Base-by-base conservation (phyloP, 92 coral and sea anemone genomes). In the Zoanthus gigantus region DNA sequence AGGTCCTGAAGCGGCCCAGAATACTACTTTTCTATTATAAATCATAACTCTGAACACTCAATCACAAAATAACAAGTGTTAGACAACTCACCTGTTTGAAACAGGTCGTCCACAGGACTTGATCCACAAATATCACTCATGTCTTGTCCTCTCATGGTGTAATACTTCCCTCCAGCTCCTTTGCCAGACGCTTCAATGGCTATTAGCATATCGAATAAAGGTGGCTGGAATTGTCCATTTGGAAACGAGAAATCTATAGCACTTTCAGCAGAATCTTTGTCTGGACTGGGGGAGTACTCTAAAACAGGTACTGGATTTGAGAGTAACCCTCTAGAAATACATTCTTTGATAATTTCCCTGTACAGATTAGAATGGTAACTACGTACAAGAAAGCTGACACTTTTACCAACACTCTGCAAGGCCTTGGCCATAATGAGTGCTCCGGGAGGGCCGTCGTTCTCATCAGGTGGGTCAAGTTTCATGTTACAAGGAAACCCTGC, bases 71-170 rank as follows among this genome's bases (percentile, higher is more conserved):
- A 60, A 63, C 29, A 63, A 58, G 16, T 0, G 3, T 63, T 9
- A n/a, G 9, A 63, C 46, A n/a, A 69, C 12, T 32, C 87, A 97
- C 99, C 99, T 91, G 83, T 94, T 77, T 89, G 58, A 77, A 97
- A 97, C 9, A 97, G 91, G 75, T 97, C 99, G 86, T 97, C 99
- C 32, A 95, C 91, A 18, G 96, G 95, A 81, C 94, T 91, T 18
- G 76, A 77, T 71, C 79, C 78, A 77, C 93, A 93, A 23, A 91
- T 14, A 9, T 76, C 86, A 7, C 82, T 77, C 68, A 77, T 53
- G 32, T 77, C 82, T 77, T 2, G 45, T 1, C 45, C 82, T 77
- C 82, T 54, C 82, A 77, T 77, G 14, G 82, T 15, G 79, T 71
- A 31, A 80, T 53, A 42, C 71, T 18, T 29, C 29, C 78, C 76